These are phyloP conservation scores for Python bivittatus DNA, from an alignment of 2,113 vertebrate species.

Conservation along the genomic window DNA sequence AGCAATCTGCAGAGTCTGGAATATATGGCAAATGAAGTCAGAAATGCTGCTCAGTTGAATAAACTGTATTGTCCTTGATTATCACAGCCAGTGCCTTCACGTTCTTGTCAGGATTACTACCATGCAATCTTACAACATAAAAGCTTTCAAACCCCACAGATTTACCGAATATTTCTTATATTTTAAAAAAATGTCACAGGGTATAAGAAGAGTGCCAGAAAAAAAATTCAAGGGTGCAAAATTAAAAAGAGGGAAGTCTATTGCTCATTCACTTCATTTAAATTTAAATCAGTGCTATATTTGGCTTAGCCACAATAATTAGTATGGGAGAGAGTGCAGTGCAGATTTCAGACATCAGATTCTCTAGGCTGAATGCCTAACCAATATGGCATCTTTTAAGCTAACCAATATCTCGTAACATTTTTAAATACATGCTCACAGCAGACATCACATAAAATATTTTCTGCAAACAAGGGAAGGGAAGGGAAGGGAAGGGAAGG, in stretches of 20 bases:
- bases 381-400: slow-evolving; percentile 35
- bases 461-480: no score
- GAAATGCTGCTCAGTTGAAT: neutral
- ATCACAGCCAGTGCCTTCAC: slow-evolving; percentile 1
- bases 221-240: slow-evolving; percentile 20
- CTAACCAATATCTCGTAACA: slow-evolving; percentile 10
- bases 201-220: slow-evolving; percentile 9
- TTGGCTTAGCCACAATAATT: slow-evolving; percentile 13
- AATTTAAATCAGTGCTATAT: neutral
- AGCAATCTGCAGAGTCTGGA: neutral
- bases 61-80: slow-evolving; percentile 11
- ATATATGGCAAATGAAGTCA: slow-evolving; percentile 11
- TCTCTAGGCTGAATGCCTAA: slow-evolving; percentile 15
- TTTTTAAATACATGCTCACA: neutral
- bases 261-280: slow-evolving; percentile 7
- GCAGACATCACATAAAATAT: no score
- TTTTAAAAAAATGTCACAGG: neutral
- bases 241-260: neutral
- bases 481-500: no score
- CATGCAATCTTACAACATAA: neutral
- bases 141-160: slow-evolving; percentile 10
- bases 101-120: neutral
- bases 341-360: neutral
- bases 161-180: slow-evolving; percentile 11
- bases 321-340: neutral